A percentile compares a stretch with the other conserved stretches of the same genome.
Evolutionary conservation across 1,140 invertebrate genomes (phyloP).

Genomic region (Globodera rostochiensis): DNA sequence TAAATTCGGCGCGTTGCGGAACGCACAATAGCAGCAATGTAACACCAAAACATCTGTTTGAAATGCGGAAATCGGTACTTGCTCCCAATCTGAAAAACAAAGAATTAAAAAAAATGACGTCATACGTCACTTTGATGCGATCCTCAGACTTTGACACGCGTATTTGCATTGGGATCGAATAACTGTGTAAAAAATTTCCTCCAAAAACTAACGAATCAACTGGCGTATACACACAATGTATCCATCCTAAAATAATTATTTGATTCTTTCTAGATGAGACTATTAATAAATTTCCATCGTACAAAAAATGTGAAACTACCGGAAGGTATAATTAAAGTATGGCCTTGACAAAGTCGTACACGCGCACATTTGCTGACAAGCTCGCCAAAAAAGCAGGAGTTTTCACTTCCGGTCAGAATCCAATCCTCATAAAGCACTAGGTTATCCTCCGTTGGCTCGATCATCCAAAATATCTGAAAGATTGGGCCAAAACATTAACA

Average conservation of each 20-base stretch:
- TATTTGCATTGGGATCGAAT: conserved; percentile 66
- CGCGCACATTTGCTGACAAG: conserved; percentile 88
- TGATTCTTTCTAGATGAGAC: not conserved
- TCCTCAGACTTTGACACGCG: conserved; percentile 88
- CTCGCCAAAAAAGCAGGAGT: conserved; percentile 83
- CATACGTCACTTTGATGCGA: conserved; percentile 69
- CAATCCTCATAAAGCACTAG: conserved; percentile 38
- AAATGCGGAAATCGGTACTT: conserved; percentile 44
- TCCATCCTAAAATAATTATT: conserved; percentile 73
- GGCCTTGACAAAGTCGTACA: conserved; percentile 76
- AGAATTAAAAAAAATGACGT: conserved; percentile 10
- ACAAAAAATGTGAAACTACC: conserved; percentile 48
- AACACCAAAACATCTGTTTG: conserved; percentile 43
- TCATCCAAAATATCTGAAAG: conserved; percentile 47
- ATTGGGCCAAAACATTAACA: not conserved
- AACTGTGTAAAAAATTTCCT: conserved; percentile 95
- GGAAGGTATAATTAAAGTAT: conserved; percentile 94
- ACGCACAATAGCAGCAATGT: conserved; percentile 26
- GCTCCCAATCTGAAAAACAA: conserved; percentile 29
- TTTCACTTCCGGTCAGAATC: conserved; percentile 39
- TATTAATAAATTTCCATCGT: not conserved
- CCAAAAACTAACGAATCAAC: conserved; percentile 94
- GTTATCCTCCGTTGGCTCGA: conserved; percentile 45
- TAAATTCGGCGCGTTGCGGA: conserved; percentile 36
- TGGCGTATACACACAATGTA: conserved; percentile 95